Percentiles rank a stretch among this genome's conserved stretches.
Evolutionary conservation across 2,113 vertebrate species (phyloP).

Genomic region (Speoplatyrhinus poulsoni): DNA sequence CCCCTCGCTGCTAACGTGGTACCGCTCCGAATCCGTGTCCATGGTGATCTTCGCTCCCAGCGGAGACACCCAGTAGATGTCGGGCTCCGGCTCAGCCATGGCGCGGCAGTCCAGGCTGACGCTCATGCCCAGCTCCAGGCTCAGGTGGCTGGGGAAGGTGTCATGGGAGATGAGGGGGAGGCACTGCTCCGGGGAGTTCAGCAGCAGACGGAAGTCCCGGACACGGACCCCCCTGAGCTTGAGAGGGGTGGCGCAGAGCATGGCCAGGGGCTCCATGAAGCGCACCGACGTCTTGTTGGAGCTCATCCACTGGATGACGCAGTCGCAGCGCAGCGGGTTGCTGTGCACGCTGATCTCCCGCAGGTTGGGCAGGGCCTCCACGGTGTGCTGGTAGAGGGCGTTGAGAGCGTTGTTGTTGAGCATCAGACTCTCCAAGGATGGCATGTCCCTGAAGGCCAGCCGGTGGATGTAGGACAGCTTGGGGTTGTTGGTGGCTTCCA

Average conservation of each 20-base stretch:
- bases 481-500: conserved; percentile 97
- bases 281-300: conserved; percentile 92
- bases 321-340: conserved; percentile 94
- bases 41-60: conserved; percentile 87
- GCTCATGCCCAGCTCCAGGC: conserved; percentile 83
- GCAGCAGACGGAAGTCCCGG: conserved; percentile 80
- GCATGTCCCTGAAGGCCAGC: conserved; percentile 90
- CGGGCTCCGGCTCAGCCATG: conserved; percentile 94
- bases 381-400: conserved; percentile 88
- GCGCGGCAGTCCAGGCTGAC: conserved; percentile 92
- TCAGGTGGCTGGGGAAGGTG: conserved; percentile 88
- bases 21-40: conserved; percentile 87
- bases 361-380: conserved; percentile 89
- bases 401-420: conserved; percentile 95
- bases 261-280: conserved; percentile 96
- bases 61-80: conserved; percentile 98
- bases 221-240: conserved; percentile 87
- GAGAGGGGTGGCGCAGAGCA: conserved; percentile 89
- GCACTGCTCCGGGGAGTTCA: conserved; percentile 86
- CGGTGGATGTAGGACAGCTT: conserved; percentile 92
- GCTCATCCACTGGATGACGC: conserved; percentile 94
- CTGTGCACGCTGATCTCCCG: conserved; percentile 96
- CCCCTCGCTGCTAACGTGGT: conserved; percentile 87
- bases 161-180: conserved; percentile 92
- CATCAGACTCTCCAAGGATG: conserved; percentile 95